phyloP scores from a whole-genome alignment of 2,797 vertebrate genomes.

The Bradypodion ventrale region DNA sequence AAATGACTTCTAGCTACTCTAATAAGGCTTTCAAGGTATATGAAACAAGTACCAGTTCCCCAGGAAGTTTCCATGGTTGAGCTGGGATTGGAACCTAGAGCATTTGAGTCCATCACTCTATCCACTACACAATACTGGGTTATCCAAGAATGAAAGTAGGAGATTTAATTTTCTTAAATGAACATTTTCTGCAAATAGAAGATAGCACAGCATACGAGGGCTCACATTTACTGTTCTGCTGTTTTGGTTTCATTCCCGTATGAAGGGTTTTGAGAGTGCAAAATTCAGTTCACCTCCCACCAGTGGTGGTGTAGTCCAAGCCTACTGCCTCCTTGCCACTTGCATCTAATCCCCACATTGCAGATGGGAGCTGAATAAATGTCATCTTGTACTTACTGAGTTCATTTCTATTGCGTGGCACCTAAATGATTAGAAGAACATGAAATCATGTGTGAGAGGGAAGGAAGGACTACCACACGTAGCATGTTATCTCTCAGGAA shows the following conservation, averaged over 20 bases:
- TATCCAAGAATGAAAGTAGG: too few species aligned
- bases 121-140: too few species aligned
- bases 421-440: background rate
- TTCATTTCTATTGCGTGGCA: background rate
- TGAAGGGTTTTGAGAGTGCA: background rate
- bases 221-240: background rate
- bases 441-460: too few species aligned
- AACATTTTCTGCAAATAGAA: background rate
- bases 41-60: too few species aligned
- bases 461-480: background rate
- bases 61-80: too few species aligned
- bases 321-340: background rate
- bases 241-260: background rate
- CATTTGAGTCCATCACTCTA: too few species aligned
- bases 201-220: background rate
- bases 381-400: background rate
- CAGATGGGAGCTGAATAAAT: background rate
- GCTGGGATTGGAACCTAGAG: too few species aligned
- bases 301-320: background rate
- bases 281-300: background rate
- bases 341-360: background rate
- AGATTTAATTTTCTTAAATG: background rate
- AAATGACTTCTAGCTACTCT: too few species aligned
- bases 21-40: too few species aligned
- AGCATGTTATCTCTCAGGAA: background rate